Base-by-base conservation (phyloP, 2,797 vertebrate genomes). In the Schizopygopsis malacanthus region DNA sequence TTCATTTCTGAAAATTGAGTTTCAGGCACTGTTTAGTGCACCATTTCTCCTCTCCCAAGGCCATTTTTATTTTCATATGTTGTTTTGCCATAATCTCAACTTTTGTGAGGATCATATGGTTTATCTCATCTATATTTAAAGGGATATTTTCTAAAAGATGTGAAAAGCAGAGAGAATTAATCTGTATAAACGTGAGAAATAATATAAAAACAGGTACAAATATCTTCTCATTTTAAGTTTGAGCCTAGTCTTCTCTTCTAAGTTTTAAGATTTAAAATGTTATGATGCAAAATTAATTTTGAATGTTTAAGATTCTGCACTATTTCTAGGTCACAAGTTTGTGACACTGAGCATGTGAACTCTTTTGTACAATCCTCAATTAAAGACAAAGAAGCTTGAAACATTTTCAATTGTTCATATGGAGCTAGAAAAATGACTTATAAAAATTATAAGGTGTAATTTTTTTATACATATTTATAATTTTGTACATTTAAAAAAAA, bases 1-100 rank as follows among this genome's bases (percentile, higher is more conserved):
- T 87, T 84, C 45, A 75, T 84, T 84, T 61, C n/a, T 25, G 20
- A 67, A 87, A 86, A 86, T 59, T 65, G 7, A 22, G 65, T 73
- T 86, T 85, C 65, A 75, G 79, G 77, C 69, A n/a, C 45, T 78
- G 56, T 39, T 83, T 41, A 39, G 43, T 69, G 16, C 43, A 75
- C 37, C 71, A 41, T 65, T 73, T 84, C 22, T 33, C 1, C 28
- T 78, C 45, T 63, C 11, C 43, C 47, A 50, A 39, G 12, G 47
- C 43, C 47, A 65, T 81, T 82, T 86, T 63, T 11, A 61, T 73
- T 86, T 85, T 61, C 4, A 50, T n/a, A 69, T 81, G 76, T 59
- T 72, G 10, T 69, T 84, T 82, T 69, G 37, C 37, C 7, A 72
- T 37, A n/a, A 81, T 73, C 63, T 43, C 45, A 72, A 82, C 67